Evolutionary conservation across 2,113 vertebrate species (phyloP), one percentile per base, ranked within the genome.

Genomic region (Turnix velox): DNA sequence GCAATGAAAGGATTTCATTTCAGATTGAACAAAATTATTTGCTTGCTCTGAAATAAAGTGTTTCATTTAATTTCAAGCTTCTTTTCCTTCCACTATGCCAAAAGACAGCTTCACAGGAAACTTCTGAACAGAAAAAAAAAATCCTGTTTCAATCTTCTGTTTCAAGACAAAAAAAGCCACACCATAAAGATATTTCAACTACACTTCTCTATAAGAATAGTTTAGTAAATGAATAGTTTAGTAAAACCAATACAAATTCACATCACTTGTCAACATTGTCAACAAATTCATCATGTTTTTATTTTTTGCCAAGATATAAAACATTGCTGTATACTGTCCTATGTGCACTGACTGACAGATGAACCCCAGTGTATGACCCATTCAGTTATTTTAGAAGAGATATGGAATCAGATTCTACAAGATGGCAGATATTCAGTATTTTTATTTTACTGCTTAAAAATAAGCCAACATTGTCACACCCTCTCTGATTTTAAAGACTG

Each of bases 181-280:
- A 37, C 25, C 79, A 61, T 30, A 91, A 83, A 66, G 59, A 69
- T 40, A 62, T 12, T 80, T 84, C 40, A 83, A 35, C 35, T 66
- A n/a, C 25, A 5, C 75, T 84, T 91, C 92, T 78, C 37, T 90
- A 40, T n/a, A n/a, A n/a, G n/a, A n/a, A n/a, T n/a, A n/a, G n/a
- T n/a, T n/a, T n/a, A n/a, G 55, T 91, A 77, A 96, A 88, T 91
- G 77, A 67, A 42, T 15, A 66, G 73, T 91, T 88, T 52, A 87
- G 77, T 79, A 89, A 90, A 92, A 39, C 46, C 46, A 76, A 66
- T 76, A 85, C 20, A 93, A 83, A 95, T 73, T 82, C 62, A 58
- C 46, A 62, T 66, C 35, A 55, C 85, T 92, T 79, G 62, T 84
- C 78, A 82, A 33, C 1, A 0, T 61, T 83, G 48, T 90, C 92